Evolutionary conservation across 1,140 invertebrate species (phyloP), one percentile per base, ranked within the genome.

Genomic region (Lepeophtheirus salmonis): DNA sequence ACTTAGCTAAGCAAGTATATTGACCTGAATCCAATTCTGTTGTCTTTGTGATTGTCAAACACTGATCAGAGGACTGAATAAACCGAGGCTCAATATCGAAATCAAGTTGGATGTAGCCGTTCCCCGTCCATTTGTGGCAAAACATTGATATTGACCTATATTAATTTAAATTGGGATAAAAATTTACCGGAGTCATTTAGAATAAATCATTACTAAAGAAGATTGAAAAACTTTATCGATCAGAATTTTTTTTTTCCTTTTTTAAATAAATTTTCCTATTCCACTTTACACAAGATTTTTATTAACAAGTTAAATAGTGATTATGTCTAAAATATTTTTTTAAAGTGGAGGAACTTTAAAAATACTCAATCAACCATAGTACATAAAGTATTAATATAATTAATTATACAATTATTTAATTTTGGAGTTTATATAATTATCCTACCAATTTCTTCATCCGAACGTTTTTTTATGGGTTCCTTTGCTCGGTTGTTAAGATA

Each of bases 101-200:
- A 71, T 95, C 86, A 53, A 88, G 71, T 95, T 94, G 0, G 89
- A 91, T 0, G 89, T 89, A 13, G 90, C 89, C 2, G 79, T 85
- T 50, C 95, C 95, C 77, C 89, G 89, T 66, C 87, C 83, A 69
- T 99, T 98, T 66, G 81, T 78, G 0, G 94, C 94, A 71, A 92
- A 90, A 73, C 95, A 99, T 69, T 97, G 92, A 72, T 97, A 98
- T 65, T 95, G 84, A 25, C 91, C 72, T 75, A n/a, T n/a, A n/a
- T n/a, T n/a, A n/a, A n/a, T n/a, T n/a, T n/a, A n/a, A n/a, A n/a
- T n/a, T n/a, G n/a, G n/a, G n/a, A n/a, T n/a, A n/a, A n/a, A n/a
- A n/a, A n/a, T n/a, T n/a, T n/a, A n/a, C n/a, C n/a, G n/a, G n/a
- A n/a, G n/a, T n/a, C n/a, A n/a, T n/a, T n/a, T n/a, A n/a, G n/a